Conservation (phyloP, 2,888 invertebrate species). For the Agrochola lychnidis region DNA sequence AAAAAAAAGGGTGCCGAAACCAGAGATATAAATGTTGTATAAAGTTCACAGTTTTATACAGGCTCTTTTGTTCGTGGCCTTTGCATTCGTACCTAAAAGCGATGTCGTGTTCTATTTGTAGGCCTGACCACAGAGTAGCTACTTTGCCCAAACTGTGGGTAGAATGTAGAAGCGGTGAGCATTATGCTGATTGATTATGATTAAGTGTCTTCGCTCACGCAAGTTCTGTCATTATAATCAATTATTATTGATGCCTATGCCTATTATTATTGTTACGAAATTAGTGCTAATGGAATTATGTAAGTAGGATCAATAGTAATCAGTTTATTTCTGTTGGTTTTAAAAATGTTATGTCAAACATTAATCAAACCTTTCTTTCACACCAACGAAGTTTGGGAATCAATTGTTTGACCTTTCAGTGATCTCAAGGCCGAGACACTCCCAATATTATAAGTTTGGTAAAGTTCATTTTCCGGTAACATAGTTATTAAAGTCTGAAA, state of each 20-base stretch:
- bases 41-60: background rate
- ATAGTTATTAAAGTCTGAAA: background rate
- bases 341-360: background rate
- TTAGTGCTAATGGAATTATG: constrained; percentile 10
- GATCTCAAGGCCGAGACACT: constrained; percentile 2
- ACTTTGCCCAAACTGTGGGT: constrained; percentile 1
- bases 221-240: constrained; percentile 46
- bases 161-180: constrained; percentile 5
- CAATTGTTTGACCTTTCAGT: constrained; percentile 4
- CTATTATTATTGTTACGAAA: constrained; percentile 23
- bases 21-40: background rate
- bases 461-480: background rate
- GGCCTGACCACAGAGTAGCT: constrained; percentile 2
- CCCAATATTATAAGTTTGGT: background rate
- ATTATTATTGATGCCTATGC: constrained; percentile 44
- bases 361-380: constrained; percentile 4
- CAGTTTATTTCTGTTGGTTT: background rate
- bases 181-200: constrained; percentile 50
- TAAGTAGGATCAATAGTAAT: constrained; percentile 10
- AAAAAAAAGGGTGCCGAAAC: background rate
- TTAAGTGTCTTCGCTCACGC: constrained; percentile 47
- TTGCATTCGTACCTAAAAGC: constrained; percentile 30
- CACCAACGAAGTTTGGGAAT: background rate
- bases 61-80: background rate
- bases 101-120: constrained; percentile 22